Evolutionary conservation across 2,113 vertebrate species (phyloP), one percentile per base, ranked within the genome.

Genomic region (Paralichthys olivaceus): DNA sequence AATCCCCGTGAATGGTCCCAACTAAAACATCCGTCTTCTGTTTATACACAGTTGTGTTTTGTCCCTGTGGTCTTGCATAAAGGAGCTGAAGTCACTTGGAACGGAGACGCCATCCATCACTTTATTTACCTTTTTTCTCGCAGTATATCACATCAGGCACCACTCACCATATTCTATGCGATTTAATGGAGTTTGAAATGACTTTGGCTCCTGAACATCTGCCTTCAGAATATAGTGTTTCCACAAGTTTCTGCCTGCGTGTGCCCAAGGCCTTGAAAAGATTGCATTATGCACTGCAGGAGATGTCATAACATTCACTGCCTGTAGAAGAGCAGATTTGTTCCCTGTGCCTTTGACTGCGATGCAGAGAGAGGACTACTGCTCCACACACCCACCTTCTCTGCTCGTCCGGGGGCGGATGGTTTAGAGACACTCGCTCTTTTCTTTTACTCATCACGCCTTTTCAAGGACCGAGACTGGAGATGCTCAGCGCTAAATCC

Each of bases 361-460:
- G 80, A 86, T 84, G 88, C 89, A 84, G 81, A 90, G 88, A 87
- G 81, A 64, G 61, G 84, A 89, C 90, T 90, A 89, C 72, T 85
- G 91, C 86, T 92, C 81, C 84, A 87, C 81, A 94, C 92, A 84
- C 93, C 93, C 93, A 94, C 94, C 89, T 93, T 84, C 93, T 92
- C 91, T 85, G 90, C 71, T 63, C 70, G 84, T 92, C 90, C 61
- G 93, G 86, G 90, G 93, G 94, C 69, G 93, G 93, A 91, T 88
- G 91, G 87, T 91, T 92, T 84, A 75, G 77, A 94, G 91, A 90
- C 81, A 63, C 84, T 89, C 84, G 81, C 81, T 82, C 81, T 88
- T 89, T 88, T 87, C 84, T 90, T 89, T 89, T 82, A 82, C 81
- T 90, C 88, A 83, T 84, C 83, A 67, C 88, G 84, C 83, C 89